Percentiles rank a stretch among this genome's conserved stretches.
phyloP scores from a whole-genome alignment of 2,797 vertebrate species.

The Leptodactylus fallax region DNA sequence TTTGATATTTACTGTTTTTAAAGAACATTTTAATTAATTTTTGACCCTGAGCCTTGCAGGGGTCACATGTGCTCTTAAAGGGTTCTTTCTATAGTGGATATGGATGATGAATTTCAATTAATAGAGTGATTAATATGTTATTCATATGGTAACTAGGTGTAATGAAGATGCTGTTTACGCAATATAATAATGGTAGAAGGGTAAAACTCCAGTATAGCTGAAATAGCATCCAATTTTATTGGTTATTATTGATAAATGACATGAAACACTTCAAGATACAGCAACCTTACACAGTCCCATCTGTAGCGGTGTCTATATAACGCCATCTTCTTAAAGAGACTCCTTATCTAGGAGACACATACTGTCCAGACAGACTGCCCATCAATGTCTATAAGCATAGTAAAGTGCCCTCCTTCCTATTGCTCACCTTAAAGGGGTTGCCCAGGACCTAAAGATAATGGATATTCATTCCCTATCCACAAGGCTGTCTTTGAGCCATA shows the following conservation, averaged over 20 bases:
- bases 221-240: background rate
- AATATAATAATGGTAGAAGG: background rate
- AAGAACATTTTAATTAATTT: constrained; percentile 27
- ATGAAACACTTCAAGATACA: background rate
- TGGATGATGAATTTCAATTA: background rate
- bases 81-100: background rate
- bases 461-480: too few relatives aligned
- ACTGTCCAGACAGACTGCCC: too few relatives aligned
- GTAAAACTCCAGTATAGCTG: background rate
- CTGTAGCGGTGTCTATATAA: too few relatives aligned
- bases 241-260: background rate
- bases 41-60: background rate
- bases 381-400: too few relatives aligned
- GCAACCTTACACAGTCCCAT: too few relatives aligned
- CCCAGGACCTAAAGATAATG: too few relatives aligned
- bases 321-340: background rate
- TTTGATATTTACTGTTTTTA: background rate
- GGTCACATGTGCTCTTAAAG: background rate
- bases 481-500: too few relatives aligned
- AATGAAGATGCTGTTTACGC: background rate
- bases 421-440: too few relatives aligned
- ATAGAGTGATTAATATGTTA: background rate
- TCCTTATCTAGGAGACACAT: background rate
- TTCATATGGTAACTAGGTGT: background rate
- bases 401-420: too few relatives aligned